Conservation (phyloP, 2,113 vertebrate species). For the Eonycteris spelaea region DNA sequence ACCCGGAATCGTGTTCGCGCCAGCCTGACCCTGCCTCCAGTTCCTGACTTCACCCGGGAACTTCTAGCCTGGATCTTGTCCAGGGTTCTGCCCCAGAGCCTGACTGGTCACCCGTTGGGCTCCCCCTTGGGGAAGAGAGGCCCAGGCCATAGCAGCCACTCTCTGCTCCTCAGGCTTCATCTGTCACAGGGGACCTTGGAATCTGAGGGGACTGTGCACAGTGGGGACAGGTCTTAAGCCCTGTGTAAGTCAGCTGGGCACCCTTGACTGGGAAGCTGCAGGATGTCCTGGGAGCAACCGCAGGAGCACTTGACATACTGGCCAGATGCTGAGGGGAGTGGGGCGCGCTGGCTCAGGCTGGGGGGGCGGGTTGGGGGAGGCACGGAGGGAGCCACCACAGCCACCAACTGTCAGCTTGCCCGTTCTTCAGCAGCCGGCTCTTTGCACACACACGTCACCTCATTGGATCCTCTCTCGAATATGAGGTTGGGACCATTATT, state of each 20-base stretch:
- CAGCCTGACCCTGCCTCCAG: neutral
- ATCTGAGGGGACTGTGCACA: neutral
- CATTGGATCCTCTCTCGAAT: neutral
- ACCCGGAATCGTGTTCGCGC: accelerated
- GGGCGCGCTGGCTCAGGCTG: accelerated
- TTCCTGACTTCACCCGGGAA: neutral
- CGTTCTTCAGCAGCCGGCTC: no score
- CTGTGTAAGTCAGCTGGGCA: neutral
- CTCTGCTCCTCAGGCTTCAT: neutral
- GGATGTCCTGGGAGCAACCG: accelerated
- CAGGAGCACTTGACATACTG: neutral
- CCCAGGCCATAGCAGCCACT: neutral
- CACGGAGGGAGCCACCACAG: neutral
- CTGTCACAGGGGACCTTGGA: neutral
- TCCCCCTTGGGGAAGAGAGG: neutral
- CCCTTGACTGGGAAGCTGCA: no score
- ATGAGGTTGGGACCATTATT: accelerated
- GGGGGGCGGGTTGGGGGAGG: neutral
- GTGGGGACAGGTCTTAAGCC: accelerated
- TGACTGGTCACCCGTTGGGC: neutral
- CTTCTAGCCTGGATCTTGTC: neutral
- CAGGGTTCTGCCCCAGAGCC: neutral
- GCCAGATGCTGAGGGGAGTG: neutral
- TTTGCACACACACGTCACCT: neutral
- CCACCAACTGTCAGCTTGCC: neutral